A percentile compares a stretch with the other conserved stretches of the same genome.
Conservation (phyloP, 2,888 invertebrate species). For the Rhodophaea formosa region DNA sequence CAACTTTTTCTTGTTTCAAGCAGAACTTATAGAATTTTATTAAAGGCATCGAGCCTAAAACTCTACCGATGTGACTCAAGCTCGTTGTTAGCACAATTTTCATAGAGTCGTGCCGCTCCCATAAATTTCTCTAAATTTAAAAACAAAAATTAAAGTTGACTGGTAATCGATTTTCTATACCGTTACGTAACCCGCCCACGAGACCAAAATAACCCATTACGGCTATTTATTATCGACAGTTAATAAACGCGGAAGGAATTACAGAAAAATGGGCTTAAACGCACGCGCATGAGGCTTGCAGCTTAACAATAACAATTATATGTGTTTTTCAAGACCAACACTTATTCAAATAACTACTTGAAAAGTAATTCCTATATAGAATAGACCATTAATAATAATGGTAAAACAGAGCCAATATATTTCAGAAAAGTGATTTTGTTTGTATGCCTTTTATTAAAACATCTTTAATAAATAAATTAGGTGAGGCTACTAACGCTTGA, state of each 20-base stretch:
- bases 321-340: background rate
- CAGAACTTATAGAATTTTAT: too few species aligned
- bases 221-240: conserved; percentile 37
- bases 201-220: conserved; percentile 43
- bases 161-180: conserved; percentile 44
- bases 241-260: conserved; percentile 20
- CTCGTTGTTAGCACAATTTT: conserved; percentile 16
- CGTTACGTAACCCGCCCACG: conserved; percentile 47
- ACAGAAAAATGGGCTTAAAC: conserved; percentile 2
- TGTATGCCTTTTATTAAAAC: too few species aligned
- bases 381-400: background rate
- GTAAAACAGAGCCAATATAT: too few species aligned
- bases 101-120: conserved; percentile 35
- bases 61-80: background rate
- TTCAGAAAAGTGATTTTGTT: too few species aligned
- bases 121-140: conserved; percentile 42
- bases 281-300: conserved; percentile 2
- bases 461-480: too few species aligned
- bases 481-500: too few species aligned
- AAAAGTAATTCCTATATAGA: background rate
- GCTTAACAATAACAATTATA: background rate
- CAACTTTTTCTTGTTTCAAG: too few species aligned
- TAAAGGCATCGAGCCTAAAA: too few species aligned
- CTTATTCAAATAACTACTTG: background rate
- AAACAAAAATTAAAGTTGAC: conserved; percentile 45